phyloP scores from a whole-genome alignment of 1,140 invertebrate species.

The Drosophila pseudoobscura region DNA sequence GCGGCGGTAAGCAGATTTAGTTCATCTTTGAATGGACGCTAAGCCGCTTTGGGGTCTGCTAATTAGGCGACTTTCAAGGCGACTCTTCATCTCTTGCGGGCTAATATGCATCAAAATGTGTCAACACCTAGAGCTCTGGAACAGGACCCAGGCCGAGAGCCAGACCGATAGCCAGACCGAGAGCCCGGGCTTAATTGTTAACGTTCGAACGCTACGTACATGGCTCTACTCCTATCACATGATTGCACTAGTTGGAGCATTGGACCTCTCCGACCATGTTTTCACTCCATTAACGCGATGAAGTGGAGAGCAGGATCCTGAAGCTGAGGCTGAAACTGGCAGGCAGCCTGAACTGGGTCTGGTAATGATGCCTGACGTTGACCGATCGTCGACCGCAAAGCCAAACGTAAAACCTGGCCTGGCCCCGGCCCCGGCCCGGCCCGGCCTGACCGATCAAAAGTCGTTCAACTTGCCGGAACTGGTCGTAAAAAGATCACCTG shows the following conservation, averaged over 20 bases:
- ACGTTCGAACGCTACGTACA: constrained; percentile 19
- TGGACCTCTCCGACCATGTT: constrained; percentile 45
- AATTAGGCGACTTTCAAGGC: constrained; percentile 73
- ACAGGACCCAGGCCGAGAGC: too few relatives aligned
- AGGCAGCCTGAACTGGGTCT: constrained; percentile 37
- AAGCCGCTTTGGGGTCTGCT: constrained; percentile 74
- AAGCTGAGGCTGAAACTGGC: background rate
- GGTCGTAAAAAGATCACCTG: constrained; percentile 80
- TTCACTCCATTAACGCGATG: constrained; percentile 73
- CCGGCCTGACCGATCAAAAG: constrained; percentile 74
- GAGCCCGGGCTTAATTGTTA: constrained; percentile 70
- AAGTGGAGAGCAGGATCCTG: constrained; percentile 41
- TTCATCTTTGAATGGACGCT: constrained; percentile 60
- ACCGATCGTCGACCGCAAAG: constrained; percentile 80
- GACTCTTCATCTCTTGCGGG: constrained; percentile 27
- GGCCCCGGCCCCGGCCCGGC: constrained; percentile 13
- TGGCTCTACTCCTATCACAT: constrained; percentile 7
- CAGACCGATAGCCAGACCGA: background rate
- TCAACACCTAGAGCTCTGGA: constrained; percentile 67
- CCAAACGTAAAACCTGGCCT: constrained; percentile 3
- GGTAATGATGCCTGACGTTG: constrained; percentile 77
- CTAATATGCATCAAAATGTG: constrained; percentile 80
- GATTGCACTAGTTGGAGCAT: constrained; percentile 2
- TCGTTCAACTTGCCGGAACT: constrained; percentile 81
- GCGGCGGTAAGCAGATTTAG: constrained; percentile 63